Evolutionary conservation across 2,113 vertebrate genomes (phyloP), one percentile per base, ranked within the genome.

Genomic region (Lucifuga dentata): DNA sequence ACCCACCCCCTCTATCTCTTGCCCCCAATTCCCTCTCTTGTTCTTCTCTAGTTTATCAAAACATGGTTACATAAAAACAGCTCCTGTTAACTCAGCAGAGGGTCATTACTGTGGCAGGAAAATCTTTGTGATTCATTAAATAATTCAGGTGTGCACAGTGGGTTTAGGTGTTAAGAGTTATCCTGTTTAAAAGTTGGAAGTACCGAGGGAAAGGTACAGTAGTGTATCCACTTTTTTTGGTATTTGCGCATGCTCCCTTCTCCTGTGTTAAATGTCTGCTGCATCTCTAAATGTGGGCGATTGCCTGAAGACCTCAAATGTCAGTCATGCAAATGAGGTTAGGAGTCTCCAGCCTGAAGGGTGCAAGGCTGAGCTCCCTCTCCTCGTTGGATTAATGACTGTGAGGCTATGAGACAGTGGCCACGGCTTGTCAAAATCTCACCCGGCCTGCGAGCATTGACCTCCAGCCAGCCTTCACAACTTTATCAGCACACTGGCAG

Each of bases 41-140:
- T 74, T 65, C 55, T 70, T 55, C 73, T 82, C 67, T 63, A 66
- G 63, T 76, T 82, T 76, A 81, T 76, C 58, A 83, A 83, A 86
- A 83, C 72, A 79, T 1, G 10, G 65, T 83, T 84, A 72, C 62
- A 56, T 78, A 81, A 88, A 84, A 70, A 44, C 13, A 1, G 13
- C 24, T 68, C 23, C 39, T 32, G 46, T 51, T 72, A 56, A 80
- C 66, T 20, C 48, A 23, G 39, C 38, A n/a, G 36, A 16, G 53
- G 63, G 56, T 57, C 35, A 10, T 78, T 64, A 29, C 23, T 20
- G 21, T 48, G 45, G 38, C 33, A 51, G 26, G 35, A 41, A 76
- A 61, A 49, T 78, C 55, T 75, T 41, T 52, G 59, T n/a, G 69
- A 58, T 26, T 20, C 71, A 52, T 53, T 82, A 26, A 83, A 83